A percentile compares a stretch with the other conserved stretches of the same genome.
Conservation (phyloP, 2,888 invertebrate genomes). For the Operophtera brumata region DNA sequence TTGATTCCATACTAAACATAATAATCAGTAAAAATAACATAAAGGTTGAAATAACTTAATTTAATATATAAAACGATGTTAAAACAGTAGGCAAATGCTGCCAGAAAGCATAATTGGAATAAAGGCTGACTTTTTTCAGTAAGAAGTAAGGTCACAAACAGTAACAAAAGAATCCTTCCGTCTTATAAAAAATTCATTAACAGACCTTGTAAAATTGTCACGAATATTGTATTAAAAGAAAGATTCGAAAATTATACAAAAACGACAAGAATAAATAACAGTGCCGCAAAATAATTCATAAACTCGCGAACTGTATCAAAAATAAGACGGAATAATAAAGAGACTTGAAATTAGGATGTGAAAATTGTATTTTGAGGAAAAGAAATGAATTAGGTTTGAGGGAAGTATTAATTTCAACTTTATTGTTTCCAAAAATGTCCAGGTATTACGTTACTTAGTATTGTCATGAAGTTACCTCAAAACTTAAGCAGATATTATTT, state of each 20-base stretch:
- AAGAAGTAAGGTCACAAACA: too few relatives aligned
- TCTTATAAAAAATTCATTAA: constrained; percentile 16
- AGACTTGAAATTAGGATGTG: constrained; percentile 34
- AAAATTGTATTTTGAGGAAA: constrained; percentile 30
- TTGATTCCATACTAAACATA: too few relatives aligned
- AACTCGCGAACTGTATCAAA: constrained; percentile 29
- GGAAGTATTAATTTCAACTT: neutral
- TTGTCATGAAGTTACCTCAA: too few relatives aligned
- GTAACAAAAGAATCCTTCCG: neutral
- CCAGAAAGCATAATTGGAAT: too few relatives aligned
- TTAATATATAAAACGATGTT: too few relatives aligned
- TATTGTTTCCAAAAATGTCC: too few relatives aligned
- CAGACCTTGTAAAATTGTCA: constrained; percentile 11
- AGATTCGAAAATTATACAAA: constrained; percentile 24
- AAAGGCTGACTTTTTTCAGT: too few relatives aligned
- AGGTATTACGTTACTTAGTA: too few relatives aligned
- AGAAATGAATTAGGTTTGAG: constrained; percentile 15
- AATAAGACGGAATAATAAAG: constrained; percentile 31
- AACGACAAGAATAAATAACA: constrained; percentile 15
- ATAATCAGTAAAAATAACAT: too few relatives aligned
- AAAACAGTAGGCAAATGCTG: too few relatives aligned
- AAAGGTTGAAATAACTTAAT: too few relatives aligned
- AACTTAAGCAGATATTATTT: too few relatives aligned
- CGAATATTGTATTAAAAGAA: constrained; percentile 6
- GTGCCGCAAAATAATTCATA: constrained; percentile 28